These are phyloP conservation scores for Diceros bicornis DNA, from an alignment of 2,797 vertebrate species.

Conservation along the genomic window DNA sequence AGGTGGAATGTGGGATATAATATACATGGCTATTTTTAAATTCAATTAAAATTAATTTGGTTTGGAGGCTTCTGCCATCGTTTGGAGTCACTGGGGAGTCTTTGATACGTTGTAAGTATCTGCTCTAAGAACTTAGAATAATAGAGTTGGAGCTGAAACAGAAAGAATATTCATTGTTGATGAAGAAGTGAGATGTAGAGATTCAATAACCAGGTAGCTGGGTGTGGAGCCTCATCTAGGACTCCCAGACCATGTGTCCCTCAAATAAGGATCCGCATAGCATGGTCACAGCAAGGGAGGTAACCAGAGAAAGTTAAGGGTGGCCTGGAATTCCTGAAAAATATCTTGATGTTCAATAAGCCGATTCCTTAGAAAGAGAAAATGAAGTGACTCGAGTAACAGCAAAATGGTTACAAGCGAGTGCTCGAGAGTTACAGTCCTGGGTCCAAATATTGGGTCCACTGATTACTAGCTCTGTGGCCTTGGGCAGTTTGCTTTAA, in stretches of 20 bases:
- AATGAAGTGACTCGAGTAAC: background rate
- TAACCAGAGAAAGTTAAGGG: background rate
- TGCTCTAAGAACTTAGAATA: background rate
- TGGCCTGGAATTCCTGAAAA: background rate
- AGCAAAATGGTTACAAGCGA: conserved; percentile 1
- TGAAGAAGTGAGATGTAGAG: background rate
- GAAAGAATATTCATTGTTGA: background rate
- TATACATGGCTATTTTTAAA: background rate
- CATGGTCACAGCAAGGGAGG: background rate
- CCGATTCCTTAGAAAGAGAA: background rate
- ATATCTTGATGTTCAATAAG: background rate
- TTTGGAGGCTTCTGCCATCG: background rate
- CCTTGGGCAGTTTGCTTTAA: background rate
- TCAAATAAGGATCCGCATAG: background rate
- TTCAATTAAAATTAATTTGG: conserved; percentile 20
- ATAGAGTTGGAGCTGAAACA: background rate
- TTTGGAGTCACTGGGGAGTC: background rate
- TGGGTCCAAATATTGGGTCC: background rate
- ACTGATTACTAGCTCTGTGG: background rate
- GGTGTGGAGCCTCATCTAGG: background rate
- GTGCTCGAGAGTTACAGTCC: background rate
- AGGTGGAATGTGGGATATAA: background rate
- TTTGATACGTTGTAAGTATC: background rate
- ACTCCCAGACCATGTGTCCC: background rate
- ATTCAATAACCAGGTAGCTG: background rate